phyloP scores from a whole-genome alignment of 2,113 vertebrate genomes.

The Phoxinus phoxinus region DNA sequence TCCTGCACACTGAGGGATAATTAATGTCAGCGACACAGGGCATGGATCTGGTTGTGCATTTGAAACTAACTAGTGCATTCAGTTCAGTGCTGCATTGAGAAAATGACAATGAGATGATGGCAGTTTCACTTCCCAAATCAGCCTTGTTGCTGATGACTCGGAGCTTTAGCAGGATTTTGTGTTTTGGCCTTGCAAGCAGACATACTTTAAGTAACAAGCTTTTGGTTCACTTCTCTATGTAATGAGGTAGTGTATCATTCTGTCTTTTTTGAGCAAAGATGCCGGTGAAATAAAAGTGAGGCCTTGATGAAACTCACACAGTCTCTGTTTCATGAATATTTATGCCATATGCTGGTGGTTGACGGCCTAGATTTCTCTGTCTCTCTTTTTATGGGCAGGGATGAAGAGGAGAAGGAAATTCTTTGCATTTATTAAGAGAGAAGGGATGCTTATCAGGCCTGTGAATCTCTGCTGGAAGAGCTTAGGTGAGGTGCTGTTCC shows the following conservation, averaged over 20 bases:
- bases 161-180: constrained; percentile 6
- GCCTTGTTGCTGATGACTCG: background rate
- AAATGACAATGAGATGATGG: constrained; percentile 30
- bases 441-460: constrained; percentile 19
- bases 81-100: background rate
- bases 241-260: constrained; percentile 34
- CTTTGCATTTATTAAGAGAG: constrained; percentile 31
- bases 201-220: constrained; percentile 18
- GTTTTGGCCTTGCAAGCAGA: constrained; percentile 24
- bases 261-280: constrained; percentile 20
- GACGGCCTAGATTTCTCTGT: constrained; percentile 26
- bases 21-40: constrained; percentile 28
- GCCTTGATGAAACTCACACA: constrained; percentile 24
- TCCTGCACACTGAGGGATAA: constrained; percentile 15
- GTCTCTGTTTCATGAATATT: constrained; percentile 32
- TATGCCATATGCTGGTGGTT: background rate
- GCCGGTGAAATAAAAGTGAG: constrained; percentile 35
- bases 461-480: constrained; percentile 21
- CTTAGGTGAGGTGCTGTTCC: constrained; percentile 14
- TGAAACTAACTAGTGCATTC: background rate
- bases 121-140: constrained; percentile 22
- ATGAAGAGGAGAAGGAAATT: background rate
- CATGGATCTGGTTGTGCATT: constrained; percentile 31
- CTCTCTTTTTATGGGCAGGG: background rate
- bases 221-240: background rate